phyloP scores from a whole-genome alignment of 64 coral and sea anemone genomes.

The Montipora cactus region DNA sequence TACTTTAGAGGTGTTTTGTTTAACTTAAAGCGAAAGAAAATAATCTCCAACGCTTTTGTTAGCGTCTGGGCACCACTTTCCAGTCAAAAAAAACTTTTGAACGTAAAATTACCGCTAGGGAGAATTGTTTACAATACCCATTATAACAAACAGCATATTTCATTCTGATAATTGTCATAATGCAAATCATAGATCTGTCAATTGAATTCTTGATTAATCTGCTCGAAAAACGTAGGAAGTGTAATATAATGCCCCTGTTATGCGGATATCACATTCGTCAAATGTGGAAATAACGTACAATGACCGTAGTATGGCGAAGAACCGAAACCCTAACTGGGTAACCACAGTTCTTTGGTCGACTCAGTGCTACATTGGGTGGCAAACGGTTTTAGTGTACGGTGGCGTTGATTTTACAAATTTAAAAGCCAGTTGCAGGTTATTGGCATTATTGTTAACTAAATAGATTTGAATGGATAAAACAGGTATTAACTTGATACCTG shows the following conservation, averaged over 20 bases:
- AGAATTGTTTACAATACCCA: not conserved
- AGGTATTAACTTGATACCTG: not conserved
- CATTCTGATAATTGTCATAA: not conserved
- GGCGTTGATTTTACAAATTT: not conserved
- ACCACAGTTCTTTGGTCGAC: not conserved
- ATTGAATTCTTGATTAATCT: not conserved
- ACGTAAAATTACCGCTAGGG: no score
- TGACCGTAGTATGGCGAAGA: not conserved
- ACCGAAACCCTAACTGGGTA: no score
- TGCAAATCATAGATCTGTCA: not conserved
- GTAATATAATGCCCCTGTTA: not conserved
- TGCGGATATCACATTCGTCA: not conserved
- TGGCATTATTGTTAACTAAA: not conserved
- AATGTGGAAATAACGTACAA: not conserved
- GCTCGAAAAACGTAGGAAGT: not conserved
- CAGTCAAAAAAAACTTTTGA: not conserved
- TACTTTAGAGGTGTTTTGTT: not conserved
- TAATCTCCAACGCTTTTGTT: not conserved
- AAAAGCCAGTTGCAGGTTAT: not conserved
- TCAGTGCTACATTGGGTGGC: not conserved
- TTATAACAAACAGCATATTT: not conserved
- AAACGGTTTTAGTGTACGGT: not conserved
- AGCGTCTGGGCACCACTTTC: not conserved
- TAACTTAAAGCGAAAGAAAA: not conserved
- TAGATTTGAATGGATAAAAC: not conserved